Evolutionary conservation across 2,888 invertebrate genomes (phyloP).

Genomic region (Euzophera pinguis): DNA sequence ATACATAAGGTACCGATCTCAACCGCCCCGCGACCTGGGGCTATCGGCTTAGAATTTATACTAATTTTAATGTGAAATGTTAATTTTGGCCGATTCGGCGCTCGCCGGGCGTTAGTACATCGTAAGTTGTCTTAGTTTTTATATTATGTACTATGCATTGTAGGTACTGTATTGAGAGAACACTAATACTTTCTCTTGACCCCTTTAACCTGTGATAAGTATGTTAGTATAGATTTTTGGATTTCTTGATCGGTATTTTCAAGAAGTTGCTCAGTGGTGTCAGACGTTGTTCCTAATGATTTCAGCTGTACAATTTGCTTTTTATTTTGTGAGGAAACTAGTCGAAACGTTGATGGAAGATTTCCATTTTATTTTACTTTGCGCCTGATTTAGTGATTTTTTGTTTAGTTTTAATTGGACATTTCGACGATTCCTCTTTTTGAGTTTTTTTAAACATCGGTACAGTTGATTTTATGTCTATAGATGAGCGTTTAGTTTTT

Average conservation of each 20-base stretch:
- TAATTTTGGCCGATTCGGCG: slow-evolving; percentile 33
- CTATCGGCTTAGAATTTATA: slow-evolving; percentile 67
- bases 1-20: slow-evolving; percentile 73
- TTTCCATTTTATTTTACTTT: slow-evolving; percentile 51
- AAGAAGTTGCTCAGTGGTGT: slow-evolving; percentile 69
- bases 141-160: slow-evolving; percentile 52
- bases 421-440: slow-evolving; percentile 48
- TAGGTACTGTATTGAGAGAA: slow-evolving; percentile 67
- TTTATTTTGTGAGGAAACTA: slow-evolving; percentile 57
- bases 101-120: slow-evolving; percentile 48
- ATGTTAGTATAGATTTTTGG: slow-evolving; percentile 70
- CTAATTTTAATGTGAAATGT: slow-evolving; percentile 53
- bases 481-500: slow-evolving; percentile 10
- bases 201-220: slow-evolving; percentile 80
- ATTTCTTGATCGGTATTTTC: slow-evolving; percentile 65
- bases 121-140: slow-evolving; percentile 71
- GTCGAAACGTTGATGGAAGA: slow-evolving; percentile 47
- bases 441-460: slow-evolving; percentile 24
- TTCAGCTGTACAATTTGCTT: slow-evolving; percentile 66
- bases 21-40: slow-evolving; percentile 59
- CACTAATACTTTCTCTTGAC: slow-evolving; percentile 78
- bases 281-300: slow-evolving; percentile 71
- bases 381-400: slow-evolving; percentile 52
- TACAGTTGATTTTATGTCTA: slow-evolving; percentile 26
- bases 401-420: slow-evolving; percentile 38